Evolutionary conservation across 2,113 vertebrate species (phyloP).

Genomic region (Callorhinus ursinus): DNA sequence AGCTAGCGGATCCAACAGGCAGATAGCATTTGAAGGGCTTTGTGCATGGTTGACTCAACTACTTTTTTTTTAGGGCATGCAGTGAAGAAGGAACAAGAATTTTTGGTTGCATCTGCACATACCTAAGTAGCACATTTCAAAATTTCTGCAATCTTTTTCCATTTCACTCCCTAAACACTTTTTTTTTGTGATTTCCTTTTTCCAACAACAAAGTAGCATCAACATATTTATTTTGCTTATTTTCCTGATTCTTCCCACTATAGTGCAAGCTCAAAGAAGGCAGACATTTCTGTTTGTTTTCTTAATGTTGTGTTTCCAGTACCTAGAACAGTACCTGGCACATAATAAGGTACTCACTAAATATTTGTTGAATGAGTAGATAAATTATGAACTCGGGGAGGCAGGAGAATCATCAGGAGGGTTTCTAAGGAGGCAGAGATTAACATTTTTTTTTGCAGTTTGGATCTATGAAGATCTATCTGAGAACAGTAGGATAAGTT

Average conservation of each 20-base stretch:
- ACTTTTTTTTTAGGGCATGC: not conserved
- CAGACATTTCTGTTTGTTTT: not conserved
- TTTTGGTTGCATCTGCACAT: not conserved
- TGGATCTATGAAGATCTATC: not conserved
- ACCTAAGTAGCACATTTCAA: not conserved
- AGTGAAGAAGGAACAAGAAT: not conserved
- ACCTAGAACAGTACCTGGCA: not conserved
- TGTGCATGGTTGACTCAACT: not conserved
- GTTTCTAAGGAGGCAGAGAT: not conserved
- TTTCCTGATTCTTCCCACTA: not conserved
- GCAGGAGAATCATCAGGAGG: not conserved
- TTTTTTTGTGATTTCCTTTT: not conserved
- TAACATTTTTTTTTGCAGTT: not conserved
- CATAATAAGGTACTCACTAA: not conserved
- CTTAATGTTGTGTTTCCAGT: not conserved
- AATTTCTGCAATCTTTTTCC: constrained; percentile 8
- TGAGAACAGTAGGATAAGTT: not conserved
- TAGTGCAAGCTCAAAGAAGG: not conserved
- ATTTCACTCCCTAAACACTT: not conserved
- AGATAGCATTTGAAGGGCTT: not conserved
- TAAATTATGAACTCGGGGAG: not conserved
- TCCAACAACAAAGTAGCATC: not conserved
- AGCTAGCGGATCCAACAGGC: not conserved
- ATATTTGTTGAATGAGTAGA: constrained; percentile 20
- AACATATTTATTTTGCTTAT: constrained; percentile 15